phyloP scores from a whole-genome alignment of 2,888 invertebrate genomes.

The Amblyjoppa proteus region DNA sequence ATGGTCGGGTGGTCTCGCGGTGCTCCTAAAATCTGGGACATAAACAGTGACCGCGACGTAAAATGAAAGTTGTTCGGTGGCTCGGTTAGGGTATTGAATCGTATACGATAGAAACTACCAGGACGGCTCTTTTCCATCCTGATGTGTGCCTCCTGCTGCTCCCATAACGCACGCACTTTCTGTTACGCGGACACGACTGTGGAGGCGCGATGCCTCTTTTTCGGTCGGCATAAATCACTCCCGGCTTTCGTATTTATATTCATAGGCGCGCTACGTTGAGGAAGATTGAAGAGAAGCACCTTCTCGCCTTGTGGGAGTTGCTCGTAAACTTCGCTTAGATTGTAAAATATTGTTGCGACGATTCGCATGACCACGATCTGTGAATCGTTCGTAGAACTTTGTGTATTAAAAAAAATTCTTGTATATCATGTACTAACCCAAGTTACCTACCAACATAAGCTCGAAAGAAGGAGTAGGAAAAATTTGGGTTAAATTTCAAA shows the following conservation, averaged over 20 bases:
- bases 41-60: conserved; percentile 83
- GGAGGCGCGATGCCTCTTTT: conserved; percentile 43
- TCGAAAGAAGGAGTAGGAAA: background rate
- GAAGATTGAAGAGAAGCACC: conserved; percentile 81
- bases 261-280: conserved; percentile 79
- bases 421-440: no score
- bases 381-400: conserved; percentile 25
- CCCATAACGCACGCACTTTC: conserved; percentile 56
- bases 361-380: conserved; percentile 43
- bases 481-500: background rate
- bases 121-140: conserved; percentile 54
- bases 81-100: conserved; percentile 77
- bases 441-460: background rate
- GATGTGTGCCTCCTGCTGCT: conserved; percentile 59
- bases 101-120: conserved; percentile 70
- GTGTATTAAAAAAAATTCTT: background rate
- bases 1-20: conserved; percentile 74
- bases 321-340: conserved; percentile 81
- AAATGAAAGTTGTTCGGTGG: conserved; percentile 70
- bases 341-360: conserved; percentile 81
- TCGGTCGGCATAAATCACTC: conserved; percentile 81
- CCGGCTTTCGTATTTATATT: conserved; percentile 82
- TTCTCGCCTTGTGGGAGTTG: conserved; percentile 76
- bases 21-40: conserved; percentile 81
- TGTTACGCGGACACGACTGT: conserved; percentile 29